Base-by-base conservation (phyloP, 1,140 invertebrate species). In the Drosophila watanabei region DNA sequence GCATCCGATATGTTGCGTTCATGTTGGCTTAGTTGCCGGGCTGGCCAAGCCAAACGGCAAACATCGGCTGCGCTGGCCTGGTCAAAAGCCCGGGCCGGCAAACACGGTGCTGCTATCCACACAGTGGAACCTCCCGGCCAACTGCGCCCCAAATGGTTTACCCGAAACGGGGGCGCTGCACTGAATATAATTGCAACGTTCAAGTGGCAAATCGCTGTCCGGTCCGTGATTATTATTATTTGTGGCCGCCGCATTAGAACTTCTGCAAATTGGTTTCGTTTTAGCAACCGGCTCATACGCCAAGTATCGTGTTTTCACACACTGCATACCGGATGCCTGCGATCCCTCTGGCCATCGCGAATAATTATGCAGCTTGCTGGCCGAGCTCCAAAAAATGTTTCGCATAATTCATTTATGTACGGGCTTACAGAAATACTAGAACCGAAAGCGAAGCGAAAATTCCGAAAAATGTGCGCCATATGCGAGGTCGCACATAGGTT, bases 151-250 rank as follows among this genome's bases (percentile, higher is more conserved):
- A 37, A 73, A 73, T 37, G 70, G 70, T 46, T 73, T 72, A 72
- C 18, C 37, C 54, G 45, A 33, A 61, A 43, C 52, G 54, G 61
- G 54, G 41, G 68, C 70, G 14, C 45, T 43, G 28, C 64, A 63
- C 82, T 66, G 59, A 85, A 84, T 84, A 84, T 84, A 82, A 87
- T 86, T 86, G 83, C 58, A 68, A 76, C 73, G 64, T 86, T 86
- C 70, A 76, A 82, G 70, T 70, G 68, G 82, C 78, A 75, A 86
- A 85, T 85, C 77, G 73, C 84, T 64, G 79, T 58, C 49, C 65
- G 72, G 82, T 68, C 56, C 68, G 75, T 46, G 73, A 57, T 75
- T 77, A 77, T 79, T 82, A 86, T 87, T 76, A 83, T 76, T 75
- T 82, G 84, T 70, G 61, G 69, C 68, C 70, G 46, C 46, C 56